Evolutionary conservation across 2,113 vertebrate genomes (phyloP), one percentile per base, ranked within the genome.

Genomic region (Dromaius novaehollandiae): DNA sequence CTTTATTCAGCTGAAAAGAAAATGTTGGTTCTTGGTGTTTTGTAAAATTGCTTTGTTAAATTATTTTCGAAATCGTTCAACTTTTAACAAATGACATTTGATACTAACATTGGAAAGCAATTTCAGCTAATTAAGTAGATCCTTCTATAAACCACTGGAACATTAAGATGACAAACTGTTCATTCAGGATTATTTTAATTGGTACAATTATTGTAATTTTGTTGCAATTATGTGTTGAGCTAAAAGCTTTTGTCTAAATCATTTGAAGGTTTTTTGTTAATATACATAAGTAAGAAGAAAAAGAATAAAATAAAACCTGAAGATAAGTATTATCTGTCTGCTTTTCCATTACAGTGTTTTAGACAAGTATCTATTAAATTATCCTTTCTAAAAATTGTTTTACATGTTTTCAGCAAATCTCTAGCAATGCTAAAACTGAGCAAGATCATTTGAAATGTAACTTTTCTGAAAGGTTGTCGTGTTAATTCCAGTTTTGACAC

Each of bases 131-230:
- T 99, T 99, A 99, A 98, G 98, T 98, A 98, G 98, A 98, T 99
- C 98, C 98, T 98, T 99, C 98, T 99, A 97, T 98, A 98, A 99
- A 99, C 98, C 98, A 98, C 97, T 98, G 98, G 98, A 99, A 99
- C 99, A 99, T 99, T 99, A 99, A 99, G 98, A 99, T 99, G 99
- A 99, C 98, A 99, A 98, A 99, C 98, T 98, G 98, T 99, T 99
- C 99, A 99, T 99, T 99, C 98, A 99, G 98, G 98, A 99, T 99
- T 99, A 99, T 99, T 99, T 99, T 99, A 99, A 99, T 99, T 99
- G 99, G 98, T 97, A 99, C 99, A 99, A 99, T 99, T 99, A 99
- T 99, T 99, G 98, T 99, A 99, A 99, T 99, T 99, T 99, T 98
- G 98, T 99, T 98, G 98, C 99, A 99, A 99, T 99, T 99, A 99